Conservation (phyloP, 2,797 vertebrate genomes). For the Coreius guichenoti region DNA sequence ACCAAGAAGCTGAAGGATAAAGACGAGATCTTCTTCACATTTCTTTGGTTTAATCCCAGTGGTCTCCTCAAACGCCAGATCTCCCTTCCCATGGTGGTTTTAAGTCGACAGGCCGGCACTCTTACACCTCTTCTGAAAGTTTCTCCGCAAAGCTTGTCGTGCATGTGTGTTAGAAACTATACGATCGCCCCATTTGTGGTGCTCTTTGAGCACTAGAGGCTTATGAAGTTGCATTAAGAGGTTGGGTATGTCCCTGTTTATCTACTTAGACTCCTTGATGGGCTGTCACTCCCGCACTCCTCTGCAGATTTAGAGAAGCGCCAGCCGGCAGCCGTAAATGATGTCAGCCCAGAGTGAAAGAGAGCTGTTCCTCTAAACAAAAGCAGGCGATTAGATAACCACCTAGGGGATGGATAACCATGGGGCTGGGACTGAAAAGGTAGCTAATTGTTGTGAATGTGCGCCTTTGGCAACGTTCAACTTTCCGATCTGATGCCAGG, state of each 20-base stretch:
- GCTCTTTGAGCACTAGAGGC: constrained; percentile 51
- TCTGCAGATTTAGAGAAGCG: constrained; percentile 29
- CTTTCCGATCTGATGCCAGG: constrained; percentile 64
- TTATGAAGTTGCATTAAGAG: constrained; percentile 50
- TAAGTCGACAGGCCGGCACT: constrained; percentile 19
- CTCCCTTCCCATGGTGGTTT: constrained; percentile 6
- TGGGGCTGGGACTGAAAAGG: constrained; percentile 60
- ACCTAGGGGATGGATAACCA: constrained; percentile 58
- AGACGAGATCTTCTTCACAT: constrained; percentile 13
- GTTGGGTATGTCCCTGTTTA: constrained; percentile 48
- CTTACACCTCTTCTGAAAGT: constrained; percentile 16
- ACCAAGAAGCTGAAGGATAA: constrained; percentile 24
- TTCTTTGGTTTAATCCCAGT: constrained; percentile 13
- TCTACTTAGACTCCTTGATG: constrained; percentile 53
- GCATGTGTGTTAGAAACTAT: constrained; percentile 22
- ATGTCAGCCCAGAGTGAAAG: constrained; percentile 56
- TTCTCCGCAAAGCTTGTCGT: constrained; percentile 11
- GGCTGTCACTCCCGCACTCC: constrained; percentile 23
- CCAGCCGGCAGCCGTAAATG: constrained; percentile 30
- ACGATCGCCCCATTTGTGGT: constrained; percentile 3
- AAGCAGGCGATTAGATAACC: constrained; percentile 63
- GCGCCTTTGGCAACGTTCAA: constrained; percentile 63
- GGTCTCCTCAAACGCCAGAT: background rate
- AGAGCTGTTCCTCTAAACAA: constrained; percentile 60
- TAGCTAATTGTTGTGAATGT: constrained; percentile 66